phyloP scores from a whole-genome alignment of 2,888 invertebrate species.

The Drosophila melanosoma region DNA sequence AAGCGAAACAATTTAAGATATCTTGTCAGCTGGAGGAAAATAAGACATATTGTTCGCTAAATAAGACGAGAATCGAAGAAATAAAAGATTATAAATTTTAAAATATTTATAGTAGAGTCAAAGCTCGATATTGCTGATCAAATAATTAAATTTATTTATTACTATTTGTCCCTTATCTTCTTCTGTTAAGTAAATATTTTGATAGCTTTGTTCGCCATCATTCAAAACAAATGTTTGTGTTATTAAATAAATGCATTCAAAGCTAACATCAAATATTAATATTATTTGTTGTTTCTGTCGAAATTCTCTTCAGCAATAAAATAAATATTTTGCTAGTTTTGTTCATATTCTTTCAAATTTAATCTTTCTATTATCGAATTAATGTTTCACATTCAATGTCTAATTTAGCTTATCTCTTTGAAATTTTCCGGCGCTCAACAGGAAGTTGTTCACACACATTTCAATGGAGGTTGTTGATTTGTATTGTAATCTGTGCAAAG shows the following conservation, averaged over 20 bases:
- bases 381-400: neutral
- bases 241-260: neutral
- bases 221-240: neutral
- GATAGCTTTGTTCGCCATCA: neutral
- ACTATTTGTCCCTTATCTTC: too few relatives aligned
- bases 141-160: neutral
- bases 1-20: neutral
- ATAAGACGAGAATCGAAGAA: neutral
- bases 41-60: neutral
- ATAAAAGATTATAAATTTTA: neutral
- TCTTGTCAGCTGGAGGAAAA: neutral
- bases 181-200: neutral
- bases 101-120: neutral
- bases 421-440: neutral
- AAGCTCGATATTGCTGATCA: neutral
- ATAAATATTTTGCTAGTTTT: neutral
- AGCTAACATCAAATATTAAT: neutral
- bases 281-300: neutral
- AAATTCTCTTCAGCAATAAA: neutral
- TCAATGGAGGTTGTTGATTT: neutral
- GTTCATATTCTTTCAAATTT: neutral
- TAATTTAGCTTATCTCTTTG: neutral
- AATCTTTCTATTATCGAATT: neutral
- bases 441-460: constrained; percentile 3
- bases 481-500: neutral